phyloP scores from a whole-genome alignment of 2,888 invertebrate species.

The Tiliacea aurago region DNA sequence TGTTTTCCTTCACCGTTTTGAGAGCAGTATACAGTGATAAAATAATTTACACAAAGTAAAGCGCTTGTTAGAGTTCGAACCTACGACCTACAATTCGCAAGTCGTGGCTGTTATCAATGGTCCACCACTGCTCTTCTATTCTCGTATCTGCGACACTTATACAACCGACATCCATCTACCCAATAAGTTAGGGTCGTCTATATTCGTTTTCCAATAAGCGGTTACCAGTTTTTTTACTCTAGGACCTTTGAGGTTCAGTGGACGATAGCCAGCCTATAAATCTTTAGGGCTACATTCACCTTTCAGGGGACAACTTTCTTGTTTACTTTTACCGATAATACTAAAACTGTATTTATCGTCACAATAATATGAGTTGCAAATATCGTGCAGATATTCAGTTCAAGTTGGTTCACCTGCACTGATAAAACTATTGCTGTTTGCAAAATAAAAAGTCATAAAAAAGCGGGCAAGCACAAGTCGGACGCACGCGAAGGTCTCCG shows the following conservation, averaged over 20 bases:
- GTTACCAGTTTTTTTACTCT: conserved; percentile 40
- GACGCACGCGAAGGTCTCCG: neutral
- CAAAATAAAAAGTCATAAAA: neutral
- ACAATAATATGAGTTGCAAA: neutral
- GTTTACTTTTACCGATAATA: conserved; percentile 19
- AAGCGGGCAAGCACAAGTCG: too few species aligned
- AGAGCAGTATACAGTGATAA: too few species aligned
- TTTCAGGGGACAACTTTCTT: conserved; percentile 20
- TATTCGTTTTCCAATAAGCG: conserved; percentile 62
- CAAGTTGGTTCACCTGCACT: neutral
- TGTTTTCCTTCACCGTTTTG: too few species aligned
- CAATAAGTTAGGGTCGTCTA: conserved; percentile 49
- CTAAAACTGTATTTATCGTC: neutral
- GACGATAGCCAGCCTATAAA: conserved; percentile 53
- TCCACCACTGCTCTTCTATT: neutral
- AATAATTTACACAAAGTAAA: too few species aligned
- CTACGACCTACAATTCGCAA: too few species aligned
- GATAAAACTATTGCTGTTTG: neutral
- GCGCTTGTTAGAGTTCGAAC: too few species aligned
- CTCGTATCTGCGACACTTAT: conserved; percentile 33
- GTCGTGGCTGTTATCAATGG: too few species aligned
- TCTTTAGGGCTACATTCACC: conserved; percentile 45
- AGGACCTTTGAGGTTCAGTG: conserved; percentile 42
- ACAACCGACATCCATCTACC: conserved; percentile 27
- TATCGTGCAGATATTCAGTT: conserved; percentile 4